Percentiles rank a stretch among this genome's conserved stretches.
Evolutionary conservation across 1,140 invertebrate genomes (phyloP).

Genomic region (Sminthurinus signatus): DNA sequence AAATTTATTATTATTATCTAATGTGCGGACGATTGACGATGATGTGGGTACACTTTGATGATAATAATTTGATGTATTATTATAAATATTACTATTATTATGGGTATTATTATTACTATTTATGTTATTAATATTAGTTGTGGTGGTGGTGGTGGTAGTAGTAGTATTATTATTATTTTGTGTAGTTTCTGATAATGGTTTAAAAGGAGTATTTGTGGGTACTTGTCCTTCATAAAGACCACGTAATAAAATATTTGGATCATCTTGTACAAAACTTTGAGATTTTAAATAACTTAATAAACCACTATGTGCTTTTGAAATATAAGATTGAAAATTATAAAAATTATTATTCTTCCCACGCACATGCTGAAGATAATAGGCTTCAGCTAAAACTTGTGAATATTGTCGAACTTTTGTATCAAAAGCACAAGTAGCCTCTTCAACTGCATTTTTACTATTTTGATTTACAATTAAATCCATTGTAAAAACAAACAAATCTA

Average conservation of each 20-base stretch:
- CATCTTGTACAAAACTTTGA: not conserved
- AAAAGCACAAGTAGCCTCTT: too few species aligned
- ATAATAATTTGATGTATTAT: too few species aligned
- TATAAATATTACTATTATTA: too few species aligned
- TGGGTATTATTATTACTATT: too few species aligned
- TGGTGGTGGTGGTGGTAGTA: too few species aligned
- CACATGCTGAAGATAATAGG: conserved; percentile 8
- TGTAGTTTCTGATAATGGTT: not conserved
- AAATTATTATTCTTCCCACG: not conserved
- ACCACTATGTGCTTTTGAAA: conserved; percentile 6
- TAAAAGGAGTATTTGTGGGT: conserved; percentile 2
- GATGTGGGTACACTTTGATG: too few species aligned
- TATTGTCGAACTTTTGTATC: not conserved
- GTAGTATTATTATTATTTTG: not conserved
- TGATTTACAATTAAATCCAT: too few species aligned
- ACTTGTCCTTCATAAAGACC: conserved; percentile 7
- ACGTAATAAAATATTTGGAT: not conserved
- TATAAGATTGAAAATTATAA: conserved; percentile 1
- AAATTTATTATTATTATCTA: too few species aligned
- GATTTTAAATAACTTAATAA: not conserved
- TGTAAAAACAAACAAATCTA: too few species aligned
- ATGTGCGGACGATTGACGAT: too few species aligned
- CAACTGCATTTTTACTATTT: too few species aligned
- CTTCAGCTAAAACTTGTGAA: not conserved
- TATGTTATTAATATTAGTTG: too few species aligned